Evolutionary conservation across 2,888 invertebrate species (phyloP).

Genomic region (Neoitamus cyanurus): DNA sequence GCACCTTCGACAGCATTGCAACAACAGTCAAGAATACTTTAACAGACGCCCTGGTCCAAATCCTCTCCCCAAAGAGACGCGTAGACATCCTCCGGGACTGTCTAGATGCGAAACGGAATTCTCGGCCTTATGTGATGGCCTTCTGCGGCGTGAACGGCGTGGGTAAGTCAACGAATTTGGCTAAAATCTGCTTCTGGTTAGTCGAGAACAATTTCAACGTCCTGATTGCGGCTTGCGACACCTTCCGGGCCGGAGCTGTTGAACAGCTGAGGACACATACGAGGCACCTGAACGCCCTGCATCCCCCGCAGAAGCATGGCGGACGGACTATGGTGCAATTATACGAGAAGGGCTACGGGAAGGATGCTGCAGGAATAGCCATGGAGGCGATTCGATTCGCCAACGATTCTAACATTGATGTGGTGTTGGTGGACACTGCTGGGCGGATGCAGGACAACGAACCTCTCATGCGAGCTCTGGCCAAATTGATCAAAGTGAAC

Average conservation of each 20-base stretch:
- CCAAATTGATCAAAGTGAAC: constrained; percentile 97
- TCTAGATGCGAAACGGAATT: constrained; percentile 84
- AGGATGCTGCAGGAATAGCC: constrained; percentile 98
- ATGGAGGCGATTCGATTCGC: constrained; percentile 96
- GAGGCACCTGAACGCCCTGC: constrained; percentile 91
- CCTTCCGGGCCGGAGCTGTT: constrained; percentile 98
- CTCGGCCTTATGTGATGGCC: constrained; percentile 93
- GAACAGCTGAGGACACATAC: constrained; percentile 97
- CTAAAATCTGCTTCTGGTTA: constrained; percentile 99
- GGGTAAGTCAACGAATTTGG: constrained; percentile 98
- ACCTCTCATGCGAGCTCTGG: constrained; percentile 96
- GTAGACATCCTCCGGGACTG: constrained; percentile 97
- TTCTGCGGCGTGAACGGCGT: constrained; percentile 99
- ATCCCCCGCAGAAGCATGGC: constrained; percentile 79
- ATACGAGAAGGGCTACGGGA: constrained; percentile 98
- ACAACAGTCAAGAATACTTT: constrained; percentile 87
- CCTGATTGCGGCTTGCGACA: constrained; percentile 98
- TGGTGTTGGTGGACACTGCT: constrained; percentile 98
- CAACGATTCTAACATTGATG: constrained; percentile 82
- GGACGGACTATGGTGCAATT: constrained; percentile 88
- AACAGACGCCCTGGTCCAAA: constrained; percentile 91
- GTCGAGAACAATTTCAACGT: constrained; percentile 97
- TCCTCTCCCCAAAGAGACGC: constrained; percentile 93
- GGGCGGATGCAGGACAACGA: constrained; percentile 99
- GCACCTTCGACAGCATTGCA: constrained; percentile 95